phyloP scores from a whole-genome alignment of 2,888 invertebrate species.

The Eupithecia tripunctaria region DNA sequence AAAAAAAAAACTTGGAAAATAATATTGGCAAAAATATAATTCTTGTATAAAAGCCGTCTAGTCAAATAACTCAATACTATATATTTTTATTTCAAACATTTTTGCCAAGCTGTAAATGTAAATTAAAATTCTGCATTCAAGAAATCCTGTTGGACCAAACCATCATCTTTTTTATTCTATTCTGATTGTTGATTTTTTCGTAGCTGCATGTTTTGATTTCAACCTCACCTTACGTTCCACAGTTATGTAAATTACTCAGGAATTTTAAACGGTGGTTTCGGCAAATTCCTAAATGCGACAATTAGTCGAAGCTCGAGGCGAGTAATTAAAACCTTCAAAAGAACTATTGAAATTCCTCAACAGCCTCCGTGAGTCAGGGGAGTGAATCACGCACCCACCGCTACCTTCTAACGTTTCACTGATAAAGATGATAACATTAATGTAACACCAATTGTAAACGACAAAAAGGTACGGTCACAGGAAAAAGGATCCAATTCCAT shows the following conservation, averaged over 20 bases:
- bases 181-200: background rate
- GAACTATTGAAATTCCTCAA: conserved; percentile 44
- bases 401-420: conserved; percentile 67
- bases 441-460: conserved; percentile 56
- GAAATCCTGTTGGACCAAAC: background rate
- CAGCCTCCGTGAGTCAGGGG: conserved; percentile 62
- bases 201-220: background rate
- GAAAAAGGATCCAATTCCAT: conserved; percentile 40
- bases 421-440: conserved; percentile 65
- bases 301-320: conserved; percentile 38
- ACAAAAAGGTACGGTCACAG: conserved; percentile 48
- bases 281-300: conserved; percentile 38
- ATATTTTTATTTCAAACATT: background rate
- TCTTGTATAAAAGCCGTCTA: too few species aligned
- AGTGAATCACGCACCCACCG: conserved; percentile 69
- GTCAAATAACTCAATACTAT: background rate
- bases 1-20: background rate
- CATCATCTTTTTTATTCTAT: background rate
- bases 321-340: conserved; percentile 38
- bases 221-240: background rate
- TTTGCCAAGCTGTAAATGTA: background rate
- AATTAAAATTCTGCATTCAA: background rate
- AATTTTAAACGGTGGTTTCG: conserved; percentile 30
- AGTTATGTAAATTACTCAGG: conserved; percentile 34
- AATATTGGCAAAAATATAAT: background rate